Conservation (phyloP, 2,113 vertebrate genomes). For the Elephas maximus region DNA sequence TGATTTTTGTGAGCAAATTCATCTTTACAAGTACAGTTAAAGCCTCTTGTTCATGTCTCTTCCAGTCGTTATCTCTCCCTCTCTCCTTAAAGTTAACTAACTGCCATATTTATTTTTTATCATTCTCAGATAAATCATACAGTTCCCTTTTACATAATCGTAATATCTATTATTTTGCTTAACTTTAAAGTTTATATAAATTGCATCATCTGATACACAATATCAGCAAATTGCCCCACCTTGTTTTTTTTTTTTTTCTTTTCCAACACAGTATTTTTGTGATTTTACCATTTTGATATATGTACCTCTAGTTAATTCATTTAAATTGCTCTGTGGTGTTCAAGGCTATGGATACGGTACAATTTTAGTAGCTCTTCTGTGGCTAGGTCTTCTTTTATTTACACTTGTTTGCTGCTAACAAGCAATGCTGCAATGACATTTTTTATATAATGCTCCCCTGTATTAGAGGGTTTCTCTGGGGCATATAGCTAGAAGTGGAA, state of each 20-base stretch:
- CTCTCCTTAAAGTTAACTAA: not conserved
- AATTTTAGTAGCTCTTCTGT: not conserved
- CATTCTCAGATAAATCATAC: not conserved
- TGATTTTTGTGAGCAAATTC: not conserved
- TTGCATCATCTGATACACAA: not conserved
- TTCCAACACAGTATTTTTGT: not conserved
- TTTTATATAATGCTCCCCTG: rapidly evolving
- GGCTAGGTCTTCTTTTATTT: not conserved
- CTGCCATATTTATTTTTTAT: not conserved
- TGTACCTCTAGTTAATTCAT: not conserved
- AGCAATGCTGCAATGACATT: not conserved
- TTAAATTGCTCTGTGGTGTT: not conserved
- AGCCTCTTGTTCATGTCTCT: not conserved
- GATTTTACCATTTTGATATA: not conserved
- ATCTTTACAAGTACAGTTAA: not conserved
- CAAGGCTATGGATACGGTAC: not conserved
- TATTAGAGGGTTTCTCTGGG: not conserved
- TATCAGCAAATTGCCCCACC: not conserved
- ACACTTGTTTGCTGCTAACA: not conserved
- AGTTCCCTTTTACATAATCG: not conserved
- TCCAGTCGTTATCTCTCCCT: not conserved
- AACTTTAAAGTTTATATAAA: not conserved
- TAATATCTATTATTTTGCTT: slow-evolving; percentile 2
- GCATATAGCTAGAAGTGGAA: no score
- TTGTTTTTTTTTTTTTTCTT: not conserved